Percentiles rank a stretch among this genome's conserved stretches.
phyloP scores from a whole-genome alignment of 2,113 vertebrate genomes.

The Pachycephala philippinensis region DNA sequence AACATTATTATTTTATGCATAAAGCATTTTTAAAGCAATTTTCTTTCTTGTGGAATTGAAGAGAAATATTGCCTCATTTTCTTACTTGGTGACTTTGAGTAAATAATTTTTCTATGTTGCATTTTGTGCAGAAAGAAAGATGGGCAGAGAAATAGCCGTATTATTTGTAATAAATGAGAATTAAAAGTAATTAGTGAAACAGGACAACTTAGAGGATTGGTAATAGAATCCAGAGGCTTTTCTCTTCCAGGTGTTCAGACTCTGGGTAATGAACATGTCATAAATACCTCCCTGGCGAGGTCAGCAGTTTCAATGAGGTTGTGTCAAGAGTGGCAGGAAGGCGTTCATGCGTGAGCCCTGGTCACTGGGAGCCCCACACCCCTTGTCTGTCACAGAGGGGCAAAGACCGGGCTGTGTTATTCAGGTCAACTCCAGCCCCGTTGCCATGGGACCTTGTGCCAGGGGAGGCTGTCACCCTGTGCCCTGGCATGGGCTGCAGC shows the following conservation, averaged over 20 bases:
- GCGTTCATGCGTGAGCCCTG: background rate
- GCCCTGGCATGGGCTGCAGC: background rate
- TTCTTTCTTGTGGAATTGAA: background rate
- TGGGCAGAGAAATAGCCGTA: background rate
- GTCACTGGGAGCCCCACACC: background rate
- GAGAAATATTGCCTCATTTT: background rate
- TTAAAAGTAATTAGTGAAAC: constrained; percentile 24
- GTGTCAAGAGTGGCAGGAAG: background rate
- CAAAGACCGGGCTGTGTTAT: fast-evolving
- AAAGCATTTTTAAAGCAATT: background rate
- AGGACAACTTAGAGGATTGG: background rate
- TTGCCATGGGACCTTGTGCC: background rate
- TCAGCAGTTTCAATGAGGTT: background rate
- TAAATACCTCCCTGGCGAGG: constrained; percentile 43
- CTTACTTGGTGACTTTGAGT: background rate
- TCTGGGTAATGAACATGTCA: constrained; percentile 20
- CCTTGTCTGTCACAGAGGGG: background rate
- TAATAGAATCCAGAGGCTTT: constrained; percentile 41
- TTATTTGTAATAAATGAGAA: background rate
- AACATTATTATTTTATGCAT: background rate
- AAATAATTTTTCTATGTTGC: background rate
- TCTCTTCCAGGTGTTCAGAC: constrained; percentile 39
- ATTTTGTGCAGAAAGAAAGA: background rate
- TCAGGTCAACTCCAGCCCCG: background rate
- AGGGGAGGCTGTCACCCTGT: background rate